A percentile compares a stretch with the other conserved stretches of the same genome.
phyloP scores from a whole-genome alignment of 2,113 vertebrate species.

The Thoracochromis brauschi region DNA sequence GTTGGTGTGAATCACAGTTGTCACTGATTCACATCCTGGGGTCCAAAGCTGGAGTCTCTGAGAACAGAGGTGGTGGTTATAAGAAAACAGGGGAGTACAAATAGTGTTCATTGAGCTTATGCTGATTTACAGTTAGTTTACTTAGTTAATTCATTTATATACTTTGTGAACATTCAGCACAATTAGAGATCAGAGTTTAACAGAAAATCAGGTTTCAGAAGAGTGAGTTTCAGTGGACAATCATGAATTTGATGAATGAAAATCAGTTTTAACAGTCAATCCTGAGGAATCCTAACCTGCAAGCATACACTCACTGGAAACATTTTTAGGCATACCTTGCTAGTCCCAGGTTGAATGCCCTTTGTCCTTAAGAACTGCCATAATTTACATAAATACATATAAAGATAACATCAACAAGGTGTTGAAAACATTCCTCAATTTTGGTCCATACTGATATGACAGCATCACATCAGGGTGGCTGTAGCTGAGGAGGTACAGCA shows the following conservation, averaged over 20 bases:
- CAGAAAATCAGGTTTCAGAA: not conserved
- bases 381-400: not conserved
- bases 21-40: not conserved
- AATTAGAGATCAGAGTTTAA: not conserved
- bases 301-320: not conserved
- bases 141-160: not conserved
- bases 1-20: conserved; percentile 16
- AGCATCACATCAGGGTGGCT: not conserved
- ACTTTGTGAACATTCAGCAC: not conserved
- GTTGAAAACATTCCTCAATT: not conserved
- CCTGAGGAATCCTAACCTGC: not conserved
- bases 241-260: not conserved
- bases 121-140: not conserved
- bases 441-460: not conserved
- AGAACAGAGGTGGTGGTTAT: not conserved
- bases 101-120: not conserved
- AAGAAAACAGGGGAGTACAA: not conserved
- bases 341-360: not conserved
- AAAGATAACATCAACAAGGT: not conserved
- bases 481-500: not conserved
- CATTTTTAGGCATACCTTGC: not conserved
- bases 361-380: not conserved
- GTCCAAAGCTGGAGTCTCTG: not conserved
- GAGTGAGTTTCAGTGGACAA: not conserved
- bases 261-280: not conserved